Evolutionary conservation across 2,797 vertebrate genomes (phyloP).

Genomic region (Columba guinea): DNA sequence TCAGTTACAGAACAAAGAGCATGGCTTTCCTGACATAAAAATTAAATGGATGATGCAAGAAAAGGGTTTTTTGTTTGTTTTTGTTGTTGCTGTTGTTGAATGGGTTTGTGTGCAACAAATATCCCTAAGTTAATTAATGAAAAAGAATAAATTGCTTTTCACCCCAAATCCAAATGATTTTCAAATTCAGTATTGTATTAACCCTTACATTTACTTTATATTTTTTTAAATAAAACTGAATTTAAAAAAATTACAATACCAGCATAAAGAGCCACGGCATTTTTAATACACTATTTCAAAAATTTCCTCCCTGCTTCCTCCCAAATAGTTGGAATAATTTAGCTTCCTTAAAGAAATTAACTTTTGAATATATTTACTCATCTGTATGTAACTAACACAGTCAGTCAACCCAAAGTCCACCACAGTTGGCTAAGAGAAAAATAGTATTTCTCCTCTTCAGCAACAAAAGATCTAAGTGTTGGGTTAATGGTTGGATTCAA

Average conservation of each 20-base stretch:
- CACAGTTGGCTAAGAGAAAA: neutral
- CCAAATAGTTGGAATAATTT: neutral
- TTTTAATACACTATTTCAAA: neutral
- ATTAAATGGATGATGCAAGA: neutral
- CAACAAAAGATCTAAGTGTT: neutral
- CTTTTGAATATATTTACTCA: neutral
- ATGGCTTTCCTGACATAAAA: neutral
- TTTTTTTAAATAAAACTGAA: neutral
- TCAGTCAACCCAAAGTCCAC: neutral
- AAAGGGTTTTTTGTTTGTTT: neutral
- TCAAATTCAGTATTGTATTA: neutral
- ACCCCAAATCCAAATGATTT: neutral
- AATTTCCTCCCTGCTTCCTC: neutral
- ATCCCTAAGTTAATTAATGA: neutral
- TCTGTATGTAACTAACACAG: neutral
- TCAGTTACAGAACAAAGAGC: neutral
- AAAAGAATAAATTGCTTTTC: neutral
- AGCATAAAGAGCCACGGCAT: accelerated
- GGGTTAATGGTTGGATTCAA: too few species aligned
- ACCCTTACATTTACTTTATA: neutral
- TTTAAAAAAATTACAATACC: accelerated
- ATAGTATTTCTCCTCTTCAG: neutral
- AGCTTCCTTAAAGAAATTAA: neutral
- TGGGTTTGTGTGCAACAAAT: neutral
- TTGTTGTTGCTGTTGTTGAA: neutral